phyloP scores from a whole-genome alignment of 1,140 invertebrate species.

The Neodiprion lecontei region DNA sequence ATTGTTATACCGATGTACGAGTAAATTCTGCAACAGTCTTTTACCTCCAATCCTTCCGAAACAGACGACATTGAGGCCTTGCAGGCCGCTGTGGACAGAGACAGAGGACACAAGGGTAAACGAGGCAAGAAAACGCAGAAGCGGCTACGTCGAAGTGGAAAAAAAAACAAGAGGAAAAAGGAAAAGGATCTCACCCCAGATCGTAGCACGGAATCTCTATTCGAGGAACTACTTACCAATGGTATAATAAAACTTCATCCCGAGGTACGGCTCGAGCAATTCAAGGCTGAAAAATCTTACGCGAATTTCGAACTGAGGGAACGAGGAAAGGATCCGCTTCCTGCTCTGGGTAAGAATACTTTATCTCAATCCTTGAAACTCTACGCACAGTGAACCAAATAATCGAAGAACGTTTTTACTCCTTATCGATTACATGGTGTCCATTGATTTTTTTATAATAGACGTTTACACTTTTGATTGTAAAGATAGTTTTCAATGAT shows the following conservation, averaged over 20 bases:
- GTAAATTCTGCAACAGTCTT: too few species aligned
- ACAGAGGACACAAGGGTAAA: constrained; percentile 77
- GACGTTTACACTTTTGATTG: too few species aligned
- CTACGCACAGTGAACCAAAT: too few species aligned
- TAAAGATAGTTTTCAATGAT: too few species aligned
- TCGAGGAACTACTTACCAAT: constrained; percentile 89
- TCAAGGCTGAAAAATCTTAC: constrained; percentile 83
- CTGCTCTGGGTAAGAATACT: constrained; percentile 46
- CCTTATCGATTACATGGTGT: too few species aligned
- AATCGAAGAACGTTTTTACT: too few species aligned
- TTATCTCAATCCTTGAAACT: background rate
- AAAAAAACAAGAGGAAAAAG: constrained; percentile 90
- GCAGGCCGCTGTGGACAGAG: constrained; percentile 77
- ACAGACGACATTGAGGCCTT: constrained; percentile 55
- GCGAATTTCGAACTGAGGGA: constrained; percentile 63
- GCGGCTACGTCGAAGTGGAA: constrained; percentile 79
- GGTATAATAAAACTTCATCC: constrained; percentile 87
- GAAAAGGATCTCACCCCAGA: constrained; percentile 96
- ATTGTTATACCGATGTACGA: too few species aligned
- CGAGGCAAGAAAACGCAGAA: constrained; percentile 83
- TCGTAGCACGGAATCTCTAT: constrained; percentile 85
- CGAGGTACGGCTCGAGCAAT: constrained; percentile 74
- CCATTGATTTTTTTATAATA: too few species aligned
- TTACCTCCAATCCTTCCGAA: too few species aligned
- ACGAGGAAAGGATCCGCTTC: constrained; percentile 66